Evolutionary conservation across 2,797 vertebrate species (phyloP).

Genomic region (Ctenopoma multispine): DNA sequence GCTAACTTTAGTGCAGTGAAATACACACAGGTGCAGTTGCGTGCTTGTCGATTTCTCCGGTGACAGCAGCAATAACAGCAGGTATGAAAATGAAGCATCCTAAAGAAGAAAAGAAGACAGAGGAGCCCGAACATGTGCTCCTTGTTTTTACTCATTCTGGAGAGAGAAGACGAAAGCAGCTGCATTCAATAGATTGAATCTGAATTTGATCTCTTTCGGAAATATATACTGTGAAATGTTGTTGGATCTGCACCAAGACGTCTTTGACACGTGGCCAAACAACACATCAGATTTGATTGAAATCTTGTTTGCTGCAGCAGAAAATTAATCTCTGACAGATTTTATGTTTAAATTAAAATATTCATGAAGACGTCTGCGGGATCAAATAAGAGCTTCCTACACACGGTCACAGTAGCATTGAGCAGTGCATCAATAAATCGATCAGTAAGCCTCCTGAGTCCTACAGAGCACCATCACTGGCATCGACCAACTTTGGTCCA

Average conservation of each 20-base stretch:
- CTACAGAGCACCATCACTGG: background rate
- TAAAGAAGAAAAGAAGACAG: background rate
- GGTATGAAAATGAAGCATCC: conserved; percentile 3
- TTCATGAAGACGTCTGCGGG: conserved; percentile 10
- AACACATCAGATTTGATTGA: background rate
- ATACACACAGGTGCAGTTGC: background rate
- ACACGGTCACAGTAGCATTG: background rate
- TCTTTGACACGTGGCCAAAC: background rate
- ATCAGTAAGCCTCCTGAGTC: background rate
- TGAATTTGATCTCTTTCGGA: too few relatives aligned
- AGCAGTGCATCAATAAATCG: background rate
- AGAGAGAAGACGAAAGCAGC: background rate
- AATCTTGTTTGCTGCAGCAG: background rate
- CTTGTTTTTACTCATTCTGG: background rate
- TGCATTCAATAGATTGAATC: background rate
- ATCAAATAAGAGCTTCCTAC: background rate
- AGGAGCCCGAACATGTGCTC: background rate
- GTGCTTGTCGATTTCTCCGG: background rate
- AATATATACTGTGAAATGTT: too few relatives aligned
- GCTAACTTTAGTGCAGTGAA: conserved; percentile 39
- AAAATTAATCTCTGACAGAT: background rate
- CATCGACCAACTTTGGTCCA: background rate
- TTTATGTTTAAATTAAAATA: conserved; percentile 7
- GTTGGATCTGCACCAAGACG: background rate
- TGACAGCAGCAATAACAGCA: background rate